Evolutionary conservation across 2,113 vertebrate genomes (phyloP).

Genomic region (Diglossa brunneiventris): DNA sequence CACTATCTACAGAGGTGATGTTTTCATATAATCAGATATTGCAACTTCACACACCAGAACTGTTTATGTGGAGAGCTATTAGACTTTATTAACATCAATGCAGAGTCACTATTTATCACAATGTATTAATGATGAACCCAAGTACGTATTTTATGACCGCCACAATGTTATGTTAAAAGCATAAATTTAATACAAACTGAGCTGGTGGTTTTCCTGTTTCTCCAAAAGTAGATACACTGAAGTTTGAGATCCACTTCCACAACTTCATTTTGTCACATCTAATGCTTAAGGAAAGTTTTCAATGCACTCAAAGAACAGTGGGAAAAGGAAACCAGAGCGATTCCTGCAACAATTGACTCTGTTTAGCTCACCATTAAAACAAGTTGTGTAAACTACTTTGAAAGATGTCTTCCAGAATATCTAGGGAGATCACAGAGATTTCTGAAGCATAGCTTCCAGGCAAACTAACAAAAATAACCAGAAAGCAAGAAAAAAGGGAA

Average conservation of each 20-base stretch:
- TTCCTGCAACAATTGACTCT: background rate
- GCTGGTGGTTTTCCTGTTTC: background rate
- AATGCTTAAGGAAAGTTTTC: background rate
- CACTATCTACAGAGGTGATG: background rate
- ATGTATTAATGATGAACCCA: background rate
- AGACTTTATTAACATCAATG: background rate
- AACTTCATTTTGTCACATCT: background rate
- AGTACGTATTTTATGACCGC: background rate
- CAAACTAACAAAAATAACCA: background rate
- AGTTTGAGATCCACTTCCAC: background rate
- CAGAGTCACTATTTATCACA: background rate
- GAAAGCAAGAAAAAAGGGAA: background rate
- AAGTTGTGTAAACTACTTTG: background rate
- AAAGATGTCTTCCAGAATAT: background rate
- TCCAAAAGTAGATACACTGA: background rate
- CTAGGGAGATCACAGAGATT: background rate
- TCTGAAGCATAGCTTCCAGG: background rate
- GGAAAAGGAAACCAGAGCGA: background rate
- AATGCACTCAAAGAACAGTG: background rate
- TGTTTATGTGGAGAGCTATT: background rate
- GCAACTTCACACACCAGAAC: background rate
- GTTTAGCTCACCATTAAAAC: background rate
- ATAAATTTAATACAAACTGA: background rate
- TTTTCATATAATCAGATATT: background rate
- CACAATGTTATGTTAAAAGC: background rate